Percentiles rank a stretch among this genome's conserved stretches.
Conservation (phyloP, 2,797 vertebrate species). For the Sylvilagus floridanus region DNA sequence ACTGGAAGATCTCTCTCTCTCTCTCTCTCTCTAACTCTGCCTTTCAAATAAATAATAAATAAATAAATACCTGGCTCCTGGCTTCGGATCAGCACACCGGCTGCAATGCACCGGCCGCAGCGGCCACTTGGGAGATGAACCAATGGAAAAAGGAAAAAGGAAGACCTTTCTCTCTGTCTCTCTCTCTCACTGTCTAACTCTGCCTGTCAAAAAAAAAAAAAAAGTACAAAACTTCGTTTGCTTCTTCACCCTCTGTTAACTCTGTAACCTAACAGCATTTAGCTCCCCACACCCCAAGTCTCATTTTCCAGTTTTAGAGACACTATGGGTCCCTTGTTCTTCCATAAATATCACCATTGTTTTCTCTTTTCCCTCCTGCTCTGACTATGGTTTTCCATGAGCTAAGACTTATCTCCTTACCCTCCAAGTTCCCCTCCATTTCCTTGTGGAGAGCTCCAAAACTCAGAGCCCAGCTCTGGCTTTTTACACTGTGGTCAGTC, state of each 20-base stretch:
- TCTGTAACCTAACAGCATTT: background rate
- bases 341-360: background rate
- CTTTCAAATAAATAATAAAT: too few species aligned
- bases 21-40: too few species aligned
- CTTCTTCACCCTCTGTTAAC: background rate
- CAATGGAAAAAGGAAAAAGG: too few species aligned
- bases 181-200: too few species aligned
- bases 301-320: background rate
- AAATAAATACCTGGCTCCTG: too few species aligned
- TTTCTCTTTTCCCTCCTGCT: background rate
- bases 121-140: too few species aligned
- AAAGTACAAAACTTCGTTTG: background rate
- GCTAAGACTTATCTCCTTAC: background rate
- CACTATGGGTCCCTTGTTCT: accelerated
- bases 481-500: background rate
- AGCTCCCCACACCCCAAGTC: background rate
- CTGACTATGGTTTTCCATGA: background rate
- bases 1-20: too few species aligned
- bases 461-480: background rate
- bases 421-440: background rate
- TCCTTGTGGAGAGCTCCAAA: background rate
- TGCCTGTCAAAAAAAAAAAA: too few species aligned
- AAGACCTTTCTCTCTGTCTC: too few species aligned
- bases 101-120: too few species aligned
- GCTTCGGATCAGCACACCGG: too few species aligned